Percentiles rank a stretch among this genome's conserved stretches.
Conservation (phyloP, 2,113 vertebrate species). For the Eonycteris spelaea region DNA sequence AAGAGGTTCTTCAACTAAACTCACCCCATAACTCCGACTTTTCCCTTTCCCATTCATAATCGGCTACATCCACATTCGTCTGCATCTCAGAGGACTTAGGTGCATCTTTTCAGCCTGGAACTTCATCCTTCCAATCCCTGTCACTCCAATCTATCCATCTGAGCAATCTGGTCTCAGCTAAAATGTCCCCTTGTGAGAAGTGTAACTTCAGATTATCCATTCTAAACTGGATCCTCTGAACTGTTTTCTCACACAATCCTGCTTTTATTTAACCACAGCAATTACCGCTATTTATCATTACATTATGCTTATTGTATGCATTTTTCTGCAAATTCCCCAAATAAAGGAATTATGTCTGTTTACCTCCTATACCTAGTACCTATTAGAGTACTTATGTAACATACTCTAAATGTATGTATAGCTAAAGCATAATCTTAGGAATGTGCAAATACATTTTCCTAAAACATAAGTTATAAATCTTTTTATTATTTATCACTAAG, state of each 20-base stretch:
- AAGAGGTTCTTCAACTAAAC: background rate
- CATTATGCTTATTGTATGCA: background rate
- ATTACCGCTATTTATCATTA: background rate
- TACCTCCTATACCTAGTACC: background rate
- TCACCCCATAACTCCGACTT: accelerated
- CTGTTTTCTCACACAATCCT: background rate
- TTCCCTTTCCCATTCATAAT: background rate
- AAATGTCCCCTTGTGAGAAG: background rate
- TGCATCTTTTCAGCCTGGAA: background rate
- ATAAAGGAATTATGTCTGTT: background rate
- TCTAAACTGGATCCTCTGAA: background rate
- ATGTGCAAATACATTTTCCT: background rate
- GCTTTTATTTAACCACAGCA: background rate
- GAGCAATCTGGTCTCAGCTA: background rate
- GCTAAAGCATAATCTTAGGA: background rate
- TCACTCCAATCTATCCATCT: background rate
- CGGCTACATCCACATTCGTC: background rate
- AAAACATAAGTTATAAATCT: background rate
- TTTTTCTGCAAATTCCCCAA: background rate
- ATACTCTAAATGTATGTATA: background rate
- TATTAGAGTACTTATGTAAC: background rate
- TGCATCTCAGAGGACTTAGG: background rate
- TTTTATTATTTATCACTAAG: background rate
- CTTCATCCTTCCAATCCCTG: accelerated
- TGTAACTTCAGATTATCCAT: background rate